These are phyloP conservation scores for Parazoanthus swiftii DNA, from an alignment of 92 coral and sea anemone genomes.

Conservation along the genomic window DNA sequence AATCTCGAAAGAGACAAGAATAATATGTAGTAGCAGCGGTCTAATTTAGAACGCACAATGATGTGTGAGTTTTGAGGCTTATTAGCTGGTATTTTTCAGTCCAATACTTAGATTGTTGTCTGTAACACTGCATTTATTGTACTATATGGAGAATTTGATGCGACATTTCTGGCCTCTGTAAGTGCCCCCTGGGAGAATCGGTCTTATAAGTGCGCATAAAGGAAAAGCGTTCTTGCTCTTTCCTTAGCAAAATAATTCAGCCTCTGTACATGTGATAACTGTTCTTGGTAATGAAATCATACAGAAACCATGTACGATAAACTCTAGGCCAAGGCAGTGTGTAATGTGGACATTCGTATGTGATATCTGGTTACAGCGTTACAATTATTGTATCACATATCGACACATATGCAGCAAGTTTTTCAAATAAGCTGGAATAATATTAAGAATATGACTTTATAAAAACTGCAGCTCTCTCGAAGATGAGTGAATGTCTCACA, in stretches of 20 bases:
- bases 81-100: not conserved
- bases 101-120: not conserved
- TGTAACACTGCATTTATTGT: not conserved
- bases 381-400: conserved; percentile 33
- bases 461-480: not conserved
- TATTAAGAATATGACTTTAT: not conserved
- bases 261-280: not conserved
- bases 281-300: not conserved
- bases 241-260: not conserved
- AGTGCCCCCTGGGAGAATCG: conserved; percentile 2
- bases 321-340: not conserved
- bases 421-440: not conserved
- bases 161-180: conserved; percentile 7
- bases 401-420: not conserved
- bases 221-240: not conserved
- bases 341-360: not conserved
- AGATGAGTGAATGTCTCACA: not conserved
- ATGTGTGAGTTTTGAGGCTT: not conserved
- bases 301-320: not conserved
- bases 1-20: not conserved
- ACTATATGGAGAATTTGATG: not conserved
- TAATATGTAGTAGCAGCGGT: not conserved
- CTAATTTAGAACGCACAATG: not conserved
- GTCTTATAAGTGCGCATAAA: not conserved
- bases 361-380: conserved; percentile 44